phyloP scores from a whole-genome alignment of 2,797 vertebrate genomes.

The Basileuterus tristriatus region DNA sequence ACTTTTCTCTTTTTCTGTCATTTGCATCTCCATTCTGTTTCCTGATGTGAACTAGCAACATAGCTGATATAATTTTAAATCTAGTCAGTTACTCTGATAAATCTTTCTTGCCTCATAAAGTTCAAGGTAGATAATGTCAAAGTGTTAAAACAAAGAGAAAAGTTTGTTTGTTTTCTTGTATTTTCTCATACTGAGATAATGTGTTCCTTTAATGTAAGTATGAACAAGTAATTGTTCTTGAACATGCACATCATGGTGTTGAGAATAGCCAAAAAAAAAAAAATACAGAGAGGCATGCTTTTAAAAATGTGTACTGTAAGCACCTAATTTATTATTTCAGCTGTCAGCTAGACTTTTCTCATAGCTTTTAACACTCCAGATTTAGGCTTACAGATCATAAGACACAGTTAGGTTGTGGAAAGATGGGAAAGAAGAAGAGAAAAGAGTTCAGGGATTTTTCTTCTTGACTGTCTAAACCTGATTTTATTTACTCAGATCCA shows the following conservation, averaged over 20 bases:
- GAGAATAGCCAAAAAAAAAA: not conserved
- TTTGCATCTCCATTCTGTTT: not conserved
- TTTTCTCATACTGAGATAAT: not conserved
- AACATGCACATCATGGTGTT: rapidly evolving
- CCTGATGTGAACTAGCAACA: not conserved
- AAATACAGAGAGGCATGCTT: not conserved
- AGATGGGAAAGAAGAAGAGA: not conserved
- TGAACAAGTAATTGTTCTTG: not conserved
- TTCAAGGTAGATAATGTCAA: not conserved
- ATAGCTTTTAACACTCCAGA: not conserved
- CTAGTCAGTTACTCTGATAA: not conserved
- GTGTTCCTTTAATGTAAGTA: not conserved
- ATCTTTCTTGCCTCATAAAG: not conserved
- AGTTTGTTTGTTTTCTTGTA: not conserved
- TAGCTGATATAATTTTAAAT: not conserved
- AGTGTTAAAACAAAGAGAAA: not conserved
- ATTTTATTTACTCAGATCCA: conserved; percentile 78
- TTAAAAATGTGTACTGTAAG: not conserved
- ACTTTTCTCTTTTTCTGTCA: not conserved
- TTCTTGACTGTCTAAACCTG: not conserved
- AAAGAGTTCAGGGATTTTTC: not conserved
- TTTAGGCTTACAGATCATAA: not conserved
- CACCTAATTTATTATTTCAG: not conserved
- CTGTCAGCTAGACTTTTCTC: not conserved
- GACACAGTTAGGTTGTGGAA: not conserved